phyloP scores from a whole-genome alignment of 2,113 vertebrate species.

The Leptosomus discolor region DNA sequence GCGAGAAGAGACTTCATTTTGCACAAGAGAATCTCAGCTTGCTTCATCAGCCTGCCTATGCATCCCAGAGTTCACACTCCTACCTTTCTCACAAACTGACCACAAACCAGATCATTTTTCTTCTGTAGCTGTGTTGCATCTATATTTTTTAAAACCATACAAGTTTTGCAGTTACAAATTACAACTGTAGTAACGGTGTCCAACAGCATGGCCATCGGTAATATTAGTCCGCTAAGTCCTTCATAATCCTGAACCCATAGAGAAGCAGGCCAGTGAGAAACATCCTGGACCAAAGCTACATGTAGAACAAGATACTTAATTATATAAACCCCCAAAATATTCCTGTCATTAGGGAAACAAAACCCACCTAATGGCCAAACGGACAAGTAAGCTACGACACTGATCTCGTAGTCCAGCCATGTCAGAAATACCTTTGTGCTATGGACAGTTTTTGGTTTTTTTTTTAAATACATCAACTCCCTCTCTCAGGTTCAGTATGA shows the following conservation, averaged over 20 bases:
- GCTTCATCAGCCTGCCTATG: neutral
- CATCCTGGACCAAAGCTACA: neutral
- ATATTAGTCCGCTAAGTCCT: neutral
- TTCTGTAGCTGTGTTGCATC: fast-evolving
- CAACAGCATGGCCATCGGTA: fast-evolving
- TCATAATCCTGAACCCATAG: neutral
- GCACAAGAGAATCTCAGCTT: neutral
- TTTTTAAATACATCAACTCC: neutral
- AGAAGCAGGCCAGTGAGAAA: neutral
- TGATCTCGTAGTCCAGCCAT: neutral
- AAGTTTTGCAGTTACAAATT: neutral
- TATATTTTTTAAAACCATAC: neutral
- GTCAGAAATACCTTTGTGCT: neutral
- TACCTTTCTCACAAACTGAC: neutral
- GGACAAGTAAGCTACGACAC: neutral
- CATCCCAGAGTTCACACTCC: neutral
- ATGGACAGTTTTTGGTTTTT: neutral
- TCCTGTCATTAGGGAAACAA: neutral
- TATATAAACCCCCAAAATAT: neutral
- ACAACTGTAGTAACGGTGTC: fast-evolving
- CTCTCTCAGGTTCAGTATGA: neutral
- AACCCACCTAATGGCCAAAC: neutral
- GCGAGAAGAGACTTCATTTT: neutral
- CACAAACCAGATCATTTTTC: neutral
- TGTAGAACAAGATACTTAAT: neutral